Evolutionary conservation across 2,113 vertebrate genomes (phyloP), one percentile per base, ranked within the genome.

Genomic region (Sinosuthora webbiana): DNA sequence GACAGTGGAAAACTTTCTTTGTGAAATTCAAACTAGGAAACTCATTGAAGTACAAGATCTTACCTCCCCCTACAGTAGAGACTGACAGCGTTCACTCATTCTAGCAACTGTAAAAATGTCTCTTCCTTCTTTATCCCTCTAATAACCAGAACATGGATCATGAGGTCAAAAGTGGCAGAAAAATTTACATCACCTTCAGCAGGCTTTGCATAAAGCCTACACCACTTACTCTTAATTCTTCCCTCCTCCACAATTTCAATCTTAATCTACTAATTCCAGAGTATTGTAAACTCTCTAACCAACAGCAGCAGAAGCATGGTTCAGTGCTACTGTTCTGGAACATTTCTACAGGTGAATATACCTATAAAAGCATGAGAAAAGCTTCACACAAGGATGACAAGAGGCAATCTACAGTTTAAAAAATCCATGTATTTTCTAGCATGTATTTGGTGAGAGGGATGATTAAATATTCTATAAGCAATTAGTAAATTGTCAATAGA

Each of bases 401-500:
- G 77, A 97, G 33, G 55, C 47, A 92, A 94, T 70, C 33, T 62
- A 64, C 69, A 84, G 55, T 83, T 93, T 63, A 59, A 74, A 93
- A 97, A 93, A 87, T 20, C 79, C 67, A 81, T 78, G 80, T 56
- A 44, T 71, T 94, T 81, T 28, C 24, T 18, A 17, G 82, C 76
- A 69, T 44, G 28, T 80, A 33, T 93, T 97, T 90, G 86, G 73
- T 73, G 73, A 90, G 68, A n/a, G 59, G 68, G 78, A 83, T 78
- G 79, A 87, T 94, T 55, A 83, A 85, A 93, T 95, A 95, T 89
- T 95, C 92, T 93, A 91, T 78, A 95, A 96, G 96, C 95, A 97
- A 98, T 97, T 97, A 97, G 92, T 88, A 92, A 98, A 97, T 95
- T 95, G 94, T 97, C 97, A 97, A 97, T 96, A 95, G 93, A 97